These are phyloP conservation scores for Muntiacus muntjak DNA, from an alignment of 2,113 vertebrate genomes.

Conservation along the genomic window DNA sequence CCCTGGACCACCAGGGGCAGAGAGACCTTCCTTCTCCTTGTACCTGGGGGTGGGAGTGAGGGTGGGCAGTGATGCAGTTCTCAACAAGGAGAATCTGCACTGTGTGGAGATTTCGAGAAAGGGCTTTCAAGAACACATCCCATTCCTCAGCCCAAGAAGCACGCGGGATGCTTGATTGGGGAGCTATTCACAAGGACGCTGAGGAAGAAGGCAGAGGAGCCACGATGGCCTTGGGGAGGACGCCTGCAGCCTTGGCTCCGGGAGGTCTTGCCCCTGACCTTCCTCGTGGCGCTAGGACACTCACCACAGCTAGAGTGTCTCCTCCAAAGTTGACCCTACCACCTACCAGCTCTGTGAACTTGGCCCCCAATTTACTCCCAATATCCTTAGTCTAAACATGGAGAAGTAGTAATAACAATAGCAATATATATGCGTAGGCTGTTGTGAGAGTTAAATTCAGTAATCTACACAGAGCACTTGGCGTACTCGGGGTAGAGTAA, in stretches of 20 bases:
- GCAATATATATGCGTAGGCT: not conserved
- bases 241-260: not conserved
- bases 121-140: not conserved
- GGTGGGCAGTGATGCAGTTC: no score
- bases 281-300: not conserved
- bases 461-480: not conserved
- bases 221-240: not conserved
- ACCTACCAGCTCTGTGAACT: not conserved
- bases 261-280: not conserved
- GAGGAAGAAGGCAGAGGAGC: not conserved
- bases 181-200: not conserved
- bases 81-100: not conserved
- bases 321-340: not conserved
- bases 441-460: not conserved
- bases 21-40: no score
- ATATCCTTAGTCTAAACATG: not conserved
- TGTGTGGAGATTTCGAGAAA: not conserved
- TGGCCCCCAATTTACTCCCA: not conserved
- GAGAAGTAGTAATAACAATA: no score
- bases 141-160: not conserved
- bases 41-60: not conserved
- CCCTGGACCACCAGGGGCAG: not conserved
- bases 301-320: not conserved
- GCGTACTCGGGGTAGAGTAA: rapidly evolving
- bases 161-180: not conserved